These are phyloP conservation scores for Phortica variegata DNA, from an alignment of 1,140 invertebrate species.

Conservation along the genomic window DNA sequence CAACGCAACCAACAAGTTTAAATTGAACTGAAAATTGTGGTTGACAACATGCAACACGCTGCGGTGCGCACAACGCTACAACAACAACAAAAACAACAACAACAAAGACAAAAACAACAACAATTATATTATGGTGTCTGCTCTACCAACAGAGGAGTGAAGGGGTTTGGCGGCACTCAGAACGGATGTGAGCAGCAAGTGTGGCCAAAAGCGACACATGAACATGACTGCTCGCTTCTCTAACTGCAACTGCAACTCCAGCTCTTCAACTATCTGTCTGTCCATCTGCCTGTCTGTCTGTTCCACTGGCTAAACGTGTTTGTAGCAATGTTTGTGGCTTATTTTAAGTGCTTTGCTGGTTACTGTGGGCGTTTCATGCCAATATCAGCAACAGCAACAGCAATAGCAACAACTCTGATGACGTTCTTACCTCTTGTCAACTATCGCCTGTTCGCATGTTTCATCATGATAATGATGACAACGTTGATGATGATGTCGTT, in stretches of 20 bases:
- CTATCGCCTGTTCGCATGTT: too few species aligned
- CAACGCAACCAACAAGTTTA: slow-evolving; percentile 35
- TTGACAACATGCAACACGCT: slow-evolving; percentile 15
- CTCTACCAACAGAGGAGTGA: slow-evolving; percentile 12
- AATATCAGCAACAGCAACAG: background rate
- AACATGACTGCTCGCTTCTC: too few species aligned
- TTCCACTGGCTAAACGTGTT: too few species aligned
- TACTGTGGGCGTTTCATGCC: slow-evolving; percentile 34
- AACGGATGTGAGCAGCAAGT: too few species aligned
- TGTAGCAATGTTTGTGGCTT: slow-evolving; percentile 25
- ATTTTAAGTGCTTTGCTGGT: slow-evolving; percentile 47
- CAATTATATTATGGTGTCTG: too few species aligned
- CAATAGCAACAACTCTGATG: background rate
- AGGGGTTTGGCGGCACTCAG: slow-evolving; percentile 8
- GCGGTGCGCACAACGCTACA: background rate
- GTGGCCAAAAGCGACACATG: background rate
- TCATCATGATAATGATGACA: too few species aligned
- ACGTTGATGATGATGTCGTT: too few species aligned
- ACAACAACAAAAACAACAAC: slow-evolving; percentile 5
- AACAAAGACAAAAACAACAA: slow-evolving; percentile 6
- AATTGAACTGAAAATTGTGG: slow-evolving; percentile 43
- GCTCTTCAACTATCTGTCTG: too few species aligned
- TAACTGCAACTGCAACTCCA: too few species aligned
- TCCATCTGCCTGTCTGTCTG: too few species aligned
- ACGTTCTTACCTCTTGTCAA: slow-evolving; percentile 7